Evolutionary conservation across 1,140 invertebrate genomes (phyloP).

Genomic region (Nephotettix cincticeps): DNA sequence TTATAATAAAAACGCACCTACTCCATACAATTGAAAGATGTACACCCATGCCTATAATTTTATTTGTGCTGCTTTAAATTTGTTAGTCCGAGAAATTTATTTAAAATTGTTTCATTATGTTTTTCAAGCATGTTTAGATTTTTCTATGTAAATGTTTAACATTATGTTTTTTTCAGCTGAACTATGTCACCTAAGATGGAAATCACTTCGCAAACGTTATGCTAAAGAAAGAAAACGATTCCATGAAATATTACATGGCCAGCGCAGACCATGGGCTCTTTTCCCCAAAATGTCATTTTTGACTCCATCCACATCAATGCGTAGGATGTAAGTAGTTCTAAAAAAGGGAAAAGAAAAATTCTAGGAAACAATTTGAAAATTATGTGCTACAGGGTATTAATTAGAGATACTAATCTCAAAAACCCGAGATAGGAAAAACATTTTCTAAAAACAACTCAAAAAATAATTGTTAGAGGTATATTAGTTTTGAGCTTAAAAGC

Average conservation of each 20-base stretch:
- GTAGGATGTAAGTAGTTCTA: neutral
- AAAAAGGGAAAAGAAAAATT: neutral
- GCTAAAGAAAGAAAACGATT: conserved; percentile 1
- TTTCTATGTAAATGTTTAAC: too few relatives aligned
- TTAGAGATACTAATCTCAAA: neutral
- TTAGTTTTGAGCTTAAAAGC: too few relatives aligned
- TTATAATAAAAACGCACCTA: too few relatives aligned
- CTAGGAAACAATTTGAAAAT: neutral
- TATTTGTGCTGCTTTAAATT: too few relatives aligned
- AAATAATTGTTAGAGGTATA: neutral
- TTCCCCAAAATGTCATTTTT: neutral
- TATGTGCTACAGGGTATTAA: neutral
- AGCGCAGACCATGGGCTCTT: neutral
- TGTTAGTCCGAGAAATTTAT: too few relatives aligned
- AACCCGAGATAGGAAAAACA: neutral
- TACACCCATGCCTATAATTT: too few relatives aligned
- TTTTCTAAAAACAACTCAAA: neutral
- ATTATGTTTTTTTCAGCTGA: conserved; percentile 7
- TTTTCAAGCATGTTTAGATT: too few relatives aligned
- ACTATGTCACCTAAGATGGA: neutral
- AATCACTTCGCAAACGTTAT: neutral
- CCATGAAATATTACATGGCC: neutral
- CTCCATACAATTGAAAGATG: too few relatives aligned
- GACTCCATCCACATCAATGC: neutral
- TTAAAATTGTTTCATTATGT: too few relatives aligned